These are phyloP conservation scores for Lepisosteus osseus DNA, from an alignment of 2,113 vertebrate genomes.

Conservation along the genomic window DNA sequence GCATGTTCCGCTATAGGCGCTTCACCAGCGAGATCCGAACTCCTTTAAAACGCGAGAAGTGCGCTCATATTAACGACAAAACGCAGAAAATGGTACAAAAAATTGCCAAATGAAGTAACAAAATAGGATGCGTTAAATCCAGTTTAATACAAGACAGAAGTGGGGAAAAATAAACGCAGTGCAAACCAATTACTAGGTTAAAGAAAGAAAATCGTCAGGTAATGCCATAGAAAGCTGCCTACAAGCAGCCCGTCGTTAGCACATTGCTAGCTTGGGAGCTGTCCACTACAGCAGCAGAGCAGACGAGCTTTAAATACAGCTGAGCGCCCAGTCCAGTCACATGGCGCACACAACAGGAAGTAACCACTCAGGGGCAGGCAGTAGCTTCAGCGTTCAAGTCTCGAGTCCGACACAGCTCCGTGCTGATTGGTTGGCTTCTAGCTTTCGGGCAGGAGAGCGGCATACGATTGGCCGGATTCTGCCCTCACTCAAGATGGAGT, in stretches of 20 bases:
- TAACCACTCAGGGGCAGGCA: conserved; percentile 32
- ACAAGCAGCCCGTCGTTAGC: neutral
- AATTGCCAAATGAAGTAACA: conserved; percentile 10
- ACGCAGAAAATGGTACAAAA: neutral
- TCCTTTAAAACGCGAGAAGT: too few species aligned
- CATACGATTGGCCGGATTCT: conserved; percentile 38
- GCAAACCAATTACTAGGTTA: neutral
- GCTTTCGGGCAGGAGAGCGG: neutral
- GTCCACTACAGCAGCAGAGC: conserved; percentile 44
- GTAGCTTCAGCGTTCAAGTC: conserved; percentile 21
- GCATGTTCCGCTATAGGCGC: conserved; percentile 16
- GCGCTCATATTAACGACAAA: too few species aligned
- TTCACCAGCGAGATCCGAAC: neutral
- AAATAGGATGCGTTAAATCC: neutral
- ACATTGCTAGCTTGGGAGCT: conserved; percentile 24
- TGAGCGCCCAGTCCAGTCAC: conserved; percentile 51
- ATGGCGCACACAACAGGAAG: conserved; percentile 43
- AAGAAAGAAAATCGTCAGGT: neutral
- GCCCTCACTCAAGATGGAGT: conserved; percentile 21
- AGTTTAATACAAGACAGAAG: neutral
- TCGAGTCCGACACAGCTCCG: conserved; percentile 16
- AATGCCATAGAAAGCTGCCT: conserved; percentile 4
- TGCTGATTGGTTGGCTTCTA: conserved; percentile 44
- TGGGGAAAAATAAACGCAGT: neutral
- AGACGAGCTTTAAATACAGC: conserved; percentile 57